Evolutionary conservation across 2,797 vertebrate species (phyloP).

Genomic region (Balearica regulorum): DNA sequence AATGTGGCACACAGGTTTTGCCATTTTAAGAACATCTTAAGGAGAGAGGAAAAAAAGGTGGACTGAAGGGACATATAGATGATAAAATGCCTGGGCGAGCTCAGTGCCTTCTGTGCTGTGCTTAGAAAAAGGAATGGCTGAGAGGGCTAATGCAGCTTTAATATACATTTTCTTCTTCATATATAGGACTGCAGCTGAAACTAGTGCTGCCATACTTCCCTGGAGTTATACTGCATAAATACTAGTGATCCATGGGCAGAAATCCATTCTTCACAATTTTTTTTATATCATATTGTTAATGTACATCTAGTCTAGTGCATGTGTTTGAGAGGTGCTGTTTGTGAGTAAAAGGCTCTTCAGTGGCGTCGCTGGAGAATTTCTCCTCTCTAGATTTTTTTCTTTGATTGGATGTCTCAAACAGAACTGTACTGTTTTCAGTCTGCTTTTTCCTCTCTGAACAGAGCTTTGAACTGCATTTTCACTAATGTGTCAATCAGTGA

Average conservation of each 20-base stretch:
- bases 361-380: neutral
- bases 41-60: neutral
- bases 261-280: neutral
- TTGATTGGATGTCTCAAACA: rapidly evolving
- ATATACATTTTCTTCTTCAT: neutral
- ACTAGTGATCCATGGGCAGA: neutral
- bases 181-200: neutral
- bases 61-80: neutral
- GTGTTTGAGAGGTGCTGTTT: neutral
- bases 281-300: neutral
- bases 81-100: neutral
- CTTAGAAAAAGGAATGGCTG: neutral
- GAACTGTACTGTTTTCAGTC: neutral
- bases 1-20: neutral
- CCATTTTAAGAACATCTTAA: neutral
- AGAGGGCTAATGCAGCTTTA: neutral
- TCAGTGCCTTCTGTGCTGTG: neutral
- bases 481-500: neutral
- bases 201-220: neutral
- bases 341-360: neutral
- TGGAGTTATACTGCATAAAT: neutral
- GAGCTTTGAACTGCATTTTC: neutral
- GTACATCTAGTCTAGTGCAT: neutral
- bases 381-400: neutral
- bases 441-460: neutral